Percentiles rank a stretch among this genome's conserved stretches.
Evolutionary conservation across 1,140 invertebrate species (phyloP).

Genomic region (Microplitis demolitor): DNA sequence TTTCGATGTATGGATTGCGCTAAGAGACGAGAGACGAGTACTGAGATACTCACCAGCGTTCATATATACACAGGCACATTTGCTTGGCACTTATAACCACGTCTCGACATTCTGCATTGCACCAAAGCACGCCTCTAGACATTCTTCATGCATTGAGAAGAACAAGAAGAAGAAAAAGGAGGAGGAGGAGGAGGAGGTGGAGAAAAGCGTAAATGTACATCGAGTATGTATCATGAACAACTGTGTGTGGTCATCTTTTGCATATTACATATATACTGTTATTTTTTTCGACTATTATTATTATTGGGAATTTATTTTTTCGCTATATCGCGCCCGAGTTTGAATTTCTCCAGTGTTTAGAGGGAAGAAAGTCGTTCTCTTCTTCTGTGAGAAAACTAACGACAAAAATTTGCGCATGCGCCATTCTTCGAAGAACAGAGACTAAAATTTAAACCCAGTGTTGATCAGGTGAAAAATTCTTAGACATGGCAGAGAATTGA

Average conservation of each 20-base stretch:
- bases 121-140: constrained; percentile 17
- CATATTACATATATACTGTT: not conserved
- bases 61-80: constrained; percentile 5
- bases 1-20: not conserved
- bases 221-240: not conserved
- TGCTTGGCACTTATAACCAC: constrained; percentile 19
- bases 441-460: too few relatives aligned
- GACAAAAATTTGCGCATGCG: too few relatives aligned
- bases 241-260: constrained; percentile 16
- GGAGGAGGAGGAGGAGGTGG: not conserved
- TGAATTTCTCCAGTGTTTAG: too few relatives aligned
- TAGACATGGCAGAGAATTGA: too few relatives aligned
- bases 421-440: too few relatives aligned
- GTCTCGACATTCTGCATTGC: constrained; percentile 21
- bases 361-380: too few relatives aligned
- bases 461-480: too few relatives aligned
- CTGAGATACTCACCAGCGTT: not conserved
- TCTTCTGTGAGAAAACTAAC: too few relatives aligned
- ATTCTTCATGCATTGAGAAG: not conserved
- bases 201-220: constrained; percentile 11
- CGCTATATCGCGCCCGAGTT: too few relatives aligned
- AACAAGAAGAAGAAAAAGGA: too few relatives aligned
- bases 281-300: not conserved
- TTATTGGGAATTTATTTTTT: too few relatives aligned
- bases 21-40: not conserved